Conservation (phyloP, 2,113 vertebrate genomes). For the Silurus asotus region DNA sequence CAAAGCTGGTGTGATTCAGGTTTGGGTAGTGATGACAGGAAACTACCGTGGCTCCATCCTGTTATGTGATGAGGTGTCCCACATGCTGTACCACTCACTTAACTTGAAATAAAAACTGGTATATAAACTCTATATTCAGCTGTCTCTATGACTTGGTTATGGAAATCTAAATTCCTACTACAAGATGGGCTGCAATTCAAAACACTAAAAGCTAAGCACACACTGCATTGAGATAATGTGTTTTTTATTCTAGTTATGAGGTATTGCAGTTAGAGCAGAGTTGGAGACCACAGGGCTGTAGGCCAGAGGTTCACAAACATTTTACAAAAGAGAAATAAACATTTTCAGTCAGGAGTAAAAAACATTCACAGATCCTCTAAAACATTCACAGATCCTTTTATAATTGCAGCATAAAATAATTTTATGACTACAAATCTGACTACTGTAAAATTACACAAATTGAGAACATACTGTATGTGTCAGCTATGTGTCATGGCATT, state of each 20-base stretch:
- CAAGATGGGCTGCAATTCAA: background rate
- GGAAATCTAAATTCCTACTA: background rate
- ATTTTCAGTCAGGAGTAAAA: too few relatives aligned
- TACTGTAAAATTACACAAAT: too few relatives aligned
- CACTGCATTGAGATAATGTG: background rate
- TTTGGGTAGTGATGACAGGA: slow-evolving; percentile 83
- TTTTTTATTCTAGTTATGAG: too few relatives aligned
- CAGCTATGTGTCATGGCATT: too few relatives aligned
- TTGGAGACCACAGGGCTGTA: too few relatives aligned
- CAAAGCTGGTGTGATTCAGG: slow-evolving; percentile 86
- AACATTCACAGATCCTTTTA: too few relatives aligned
- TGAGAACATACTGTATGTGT: too few relatives aligned
- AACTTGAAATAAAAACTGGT: slow-evolving; percentile 70
- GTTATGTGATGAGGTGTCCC: slow-evolving; percentile 90
- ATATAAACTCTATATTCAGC: background rate
- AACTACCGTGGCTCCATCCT: slow-evolving; percentile 80
- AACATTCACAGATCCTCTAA: too few relatives aligned
- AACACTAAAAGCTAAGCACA: background rate
- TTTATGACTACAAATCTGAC: too few relatives aligned
- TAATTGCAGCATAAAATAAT: too few relatives aligned
- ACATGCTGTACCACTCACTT: slow-evolving; percentile 75
- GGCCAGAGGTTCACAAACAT: too few relatives aligned
- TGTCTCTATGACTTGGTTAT: background rate
- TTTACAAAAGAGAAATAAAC: too few relatives aligned
- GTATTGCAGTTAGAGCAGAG: background rate